phyloP scores from a whole-genome alignment of 2,113 vertebrate species.

The Pogonocichla stellata region DNA sequence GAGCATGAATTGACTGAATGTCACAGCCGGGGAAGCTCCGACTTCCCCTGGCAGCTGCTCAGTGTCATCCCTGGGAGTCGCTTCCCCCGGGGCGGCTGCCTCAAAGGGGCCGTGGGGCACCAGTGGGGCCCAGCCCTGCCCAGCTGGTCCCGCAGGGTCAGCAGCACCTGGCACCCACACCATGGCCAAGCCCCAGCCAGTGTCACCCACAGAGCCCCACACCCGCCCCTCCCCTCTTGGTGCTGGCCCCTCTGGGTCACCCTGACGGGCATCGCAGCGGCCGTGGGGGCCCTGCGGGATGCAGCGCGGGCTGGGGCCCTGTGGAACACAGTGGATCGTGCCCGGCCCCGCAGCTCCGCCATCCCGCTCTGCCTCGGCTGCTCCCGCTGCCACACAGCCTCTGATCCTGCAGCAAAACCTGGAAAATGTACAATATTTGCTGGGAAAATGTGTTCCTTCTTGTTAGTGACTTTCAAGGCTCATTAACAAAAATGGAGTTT shows the following conservation, averaged over 20 bases:
- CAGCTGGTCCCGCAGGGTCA: too few species aligned
- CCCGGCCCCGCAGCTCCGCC: too few species aligned
- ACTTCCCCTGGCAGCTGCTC: neutral
- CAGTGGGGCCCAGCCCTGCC: neutral
- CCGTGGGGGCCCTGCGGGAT: neutral
- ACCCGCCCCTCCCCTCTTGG: neutral
- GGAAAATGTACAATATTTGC: neutral
- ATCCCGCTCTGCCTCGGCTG: too few species aligned
- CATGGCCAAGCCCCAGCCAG: neutral
- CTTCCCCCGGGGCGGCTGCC: neutral
- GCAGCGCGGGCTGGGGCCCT: too few species aligned
- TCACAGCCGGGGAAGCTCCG: too few species aligned
- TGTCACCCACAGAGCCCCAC: neutral
- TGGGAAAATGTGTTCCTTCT: neutral
- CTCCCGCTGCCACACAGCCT: too few species aligned
- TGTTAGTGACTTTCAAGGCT: too few species aligned
- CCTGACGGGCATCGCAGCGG: neutral
- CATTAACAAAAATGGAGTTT: neutral
- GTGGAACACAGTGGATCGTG: too few species aligned
- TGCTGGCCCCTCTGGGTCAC: neutral
- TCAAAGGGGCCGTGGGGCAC: neutral
- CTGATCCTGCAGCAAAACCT: too few species aligned
- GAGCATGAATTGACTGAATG: neutral
- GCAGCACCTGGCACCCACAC: neutral
- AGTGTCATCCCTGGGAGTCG: neutral